These are phyloP conservation scores for Varecia variegata DNA, from an alignment of 2,797 vertebrate species.

Conservation along the genomic window DNA sequence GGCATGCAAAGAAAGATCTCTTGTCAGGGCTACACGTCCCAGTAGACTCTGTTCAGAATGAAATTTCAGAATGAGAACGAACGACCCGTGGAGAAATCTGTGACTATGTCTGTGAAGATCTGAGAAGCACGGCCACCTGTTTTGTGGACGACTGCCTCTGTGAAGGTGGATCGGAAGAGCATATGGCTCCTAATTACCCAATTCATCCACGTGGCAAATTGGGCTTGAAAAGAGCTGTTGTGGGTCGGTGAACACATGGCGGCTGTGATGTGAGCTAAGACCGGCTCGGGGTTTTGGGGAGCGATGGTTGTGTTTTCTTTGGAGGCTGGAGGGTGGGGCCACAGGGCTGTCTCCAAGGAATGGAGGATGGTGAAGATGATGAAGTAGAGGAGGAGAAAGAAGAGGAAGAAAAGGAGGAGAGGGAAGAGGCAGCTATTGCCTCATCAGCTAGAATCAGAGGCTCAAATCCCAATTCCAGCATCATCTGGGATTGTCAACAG, in stretches of 20 bases:
- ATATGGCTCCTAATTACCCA: too few relatives aligned
- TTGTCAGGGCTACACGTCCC: fast-evolving
- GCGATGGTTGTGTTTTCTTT: background rate
- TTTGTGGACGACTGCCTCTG: background rate
- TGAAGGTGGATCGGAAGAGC: too few relatives aligned
- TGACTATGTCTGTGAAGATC: fast-evolving
- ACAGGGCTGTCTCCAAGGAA: background rate
- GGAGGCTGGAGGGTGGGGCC: background rate
- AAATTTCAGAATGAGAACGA: fast-evolving
- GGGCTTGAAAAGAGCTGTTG: background rate
- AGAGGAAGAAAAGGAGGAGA: background rate
- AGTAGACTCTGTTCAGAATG: background rate
- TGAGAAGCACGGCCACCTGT: background rate
- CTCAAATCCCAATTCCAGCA: background rate
- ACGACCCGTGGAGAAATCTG: background rate
- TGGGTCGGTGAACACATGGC: fast-evolving
- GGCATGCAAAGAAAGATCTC: too few relatives aligned
- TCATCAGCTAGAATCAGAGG: background rate
- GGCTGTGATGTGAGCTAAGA: fast-evolving
- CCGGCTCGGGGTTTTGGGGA: background rate
- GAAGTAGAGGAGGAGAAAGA: background rate
- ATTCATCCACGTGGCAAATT: too few relatives aligned
- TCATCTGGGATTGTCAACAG: background rate
- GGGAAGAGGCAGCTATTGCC: background rate
- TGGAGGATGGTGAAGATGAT: fast-evolving